Percentiles rank a stretch among this genome's conserved stretches.
Conservation (phyloP, 2,888 invertebrate species). For the Panzeria rudis region DNA sequence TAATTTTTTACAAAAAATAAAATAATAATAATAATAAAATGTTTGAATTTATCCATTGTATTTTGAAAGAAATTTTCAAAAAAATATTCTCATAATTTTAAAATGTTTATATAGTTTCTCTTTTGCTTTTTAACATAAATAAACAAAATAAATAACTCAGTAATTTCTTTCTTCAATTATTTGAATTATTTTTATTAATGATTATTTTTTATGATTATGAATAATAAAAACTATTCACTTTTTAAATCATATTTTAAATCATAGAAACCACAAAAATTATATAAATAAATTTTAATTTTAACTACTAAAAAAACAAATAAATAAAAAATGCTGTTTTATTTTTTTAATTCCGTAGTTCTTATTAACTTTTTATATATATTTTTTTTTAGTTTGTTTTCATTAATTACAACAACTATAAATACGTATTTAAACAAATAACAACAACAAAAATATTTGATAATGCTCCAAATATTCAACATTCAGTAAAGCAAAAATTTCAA, state of each 20-base stretch:
- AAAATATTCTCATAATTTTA: slow-evolving; percentile 49
- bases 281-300: slow-evolving; percentile 71
- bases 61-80: slow-evolving; percentile 18
- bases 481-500: slow-evolving; percentile 45
- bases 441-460: slow-evolving; percentile 50
- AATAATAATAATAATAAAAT: no score
- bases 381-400: slow-evolving; percentile 31
- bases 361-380: slow-evolving; percentile 19
- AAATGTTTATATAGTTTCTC: slow-evolving; percentile 22
- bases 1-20: not conserved
- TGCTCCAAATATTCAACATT: slow-evolving; percentile 62
- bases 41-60: no score
- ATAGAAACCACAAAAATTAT: slow-evolving; percentile 44
- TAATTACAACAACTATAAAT: slow-evolving; percentile 52
- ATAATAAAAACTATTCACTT: slow-evolving; percentile 19
- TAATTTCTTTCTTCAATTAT: slow-evolving; percentile 46
- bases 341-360: not conserved
- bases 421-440: slow-evolving; percentile 55
- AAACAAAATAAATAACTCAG: slow-evolving; percentile 17
- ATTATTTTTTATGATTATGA: slow-evolving; percentile 48
- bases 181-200: slow-evolving; percentile 61
- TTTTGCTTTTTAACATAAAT: slow-evolving; percentile 25
- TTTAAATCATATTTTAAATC: slow-evolving; percentile 41
- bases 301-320: slow-evolving; percentile 44
- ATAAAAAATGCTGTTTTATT: slow-evolving; percentile 67